phyloP scores from a whole-genome alignment of 1,140 invertebrate species.

The Ceratoteleas bidentatus region DNA sequence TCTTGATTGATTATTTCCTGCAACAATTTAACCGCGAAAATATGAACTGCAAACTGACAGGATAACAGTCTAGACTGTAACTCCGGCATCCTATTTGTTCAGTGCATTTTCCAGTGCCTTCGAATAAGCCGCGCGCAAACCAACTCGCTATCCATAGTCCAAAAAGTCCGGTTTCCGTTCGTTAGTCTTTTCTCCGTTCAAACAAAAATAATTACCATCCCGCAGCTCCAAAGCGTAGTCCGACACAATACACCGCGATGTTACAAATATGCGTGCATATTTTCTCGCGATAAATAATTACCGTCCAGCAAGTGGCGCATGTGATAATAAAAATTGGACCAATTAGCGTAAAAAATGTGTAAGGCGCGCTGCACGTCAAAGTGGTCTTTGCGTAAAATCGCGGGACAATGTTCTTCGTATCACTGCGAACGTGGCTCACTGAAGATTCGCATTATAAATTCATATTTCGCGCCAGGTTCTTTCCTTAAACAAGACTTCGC shows the following conservation, averaged over 20 bases:
- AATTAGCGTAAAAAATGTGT: constrained; percentile 2
- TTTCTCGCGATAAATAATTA: constrained; percentile 7
- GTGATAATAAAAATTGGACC: constrained; percentile 5
- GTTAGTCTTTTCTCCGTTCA: constrained; percentile 62
- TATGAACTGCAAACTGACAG: too few species aligned
- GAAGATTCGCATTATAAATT: constrained; percentile 14
- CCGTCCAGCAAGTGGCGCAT: neutral
- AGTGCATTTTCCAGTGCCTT: too few species aligned
- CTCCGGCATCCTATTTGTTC: too few species aligned
- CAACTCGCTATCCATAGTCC: constrained; percentile 13
- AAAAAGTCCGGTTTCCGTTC: constrained; percentile 55
- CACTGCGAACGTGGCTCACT: neutral
- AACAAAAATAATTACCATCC: constrained; percentile 71
- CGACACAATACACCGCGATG: constrained; percentile 6
- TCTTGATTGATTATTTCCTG: too few species aligned
- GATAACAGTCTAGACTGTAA: too few species aligned
- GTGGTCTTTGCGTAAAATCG: too few species aligned
- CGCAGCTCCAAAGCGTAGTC: constrained; percentile 11
- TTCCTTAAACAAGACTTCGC: too few species aligned
- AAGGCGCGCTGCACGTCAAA: too few species aligned
- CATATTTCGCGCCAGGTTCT: constrained; percentile 10
- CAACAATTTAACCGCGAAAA: too few species aligned
- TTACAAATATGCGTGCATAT: constrained; percentile 20
- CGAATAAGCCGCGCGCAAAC: neutral
- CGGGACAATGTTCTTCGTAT: neutral